These are phyloP conservation scores for Amazona ochrocephala DNA, from an alignment of 2,797 vertebrate genomes.

Conservation along the genomic window DNA sequence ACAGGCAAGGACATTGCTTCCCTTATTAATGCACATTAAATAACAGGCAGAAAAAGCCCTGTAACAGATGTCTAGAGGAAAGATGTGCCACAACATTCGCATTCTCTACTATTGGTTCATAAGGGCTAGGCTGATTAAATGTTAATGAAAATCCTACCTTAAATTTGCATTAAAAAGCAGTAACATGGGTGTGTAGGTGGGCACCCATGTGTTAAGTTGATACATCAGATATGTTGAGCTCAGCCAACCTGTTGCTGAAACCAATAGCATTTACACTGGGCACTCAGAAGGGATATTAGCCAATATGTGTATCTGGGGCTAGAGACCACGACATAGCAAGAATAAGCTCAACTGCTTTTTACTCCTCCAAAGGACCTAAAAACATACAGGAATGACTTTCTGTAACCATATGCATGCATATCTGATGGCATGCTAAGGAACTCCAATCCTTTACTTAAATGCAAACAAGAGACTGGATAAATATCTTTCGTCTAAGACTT, in stretches of 20 bases:
- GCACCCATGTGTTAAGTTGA: neutral
- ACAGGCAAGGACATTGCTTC: neutral
- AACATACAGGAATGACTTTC: neutral
- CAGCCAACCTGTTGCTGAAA: neutral
- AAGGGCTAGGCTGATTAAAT: neutral
- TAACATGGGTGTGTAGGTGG: neutral
- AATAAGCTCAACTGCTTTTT: neutral
- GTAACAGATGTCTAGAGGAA: neutral
- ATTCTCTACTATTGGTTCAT: neutral
- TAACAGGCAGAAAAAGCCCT: neutral
- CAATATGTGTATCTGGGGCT: neutral
- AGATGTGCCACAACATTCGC: neutral
- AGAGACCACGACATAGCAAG: neutral
- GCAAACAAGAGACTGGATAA: neutral
- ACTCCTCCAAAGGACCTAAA: neutral
- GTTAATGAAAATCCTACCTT: neutral
- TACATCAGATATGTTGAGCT: accelerated
- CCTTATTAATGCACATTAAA: neutral
- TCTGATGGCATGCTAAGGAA: neutral
- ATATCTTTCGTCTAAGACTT: neutral
- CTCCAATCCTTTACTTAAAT: neutral
- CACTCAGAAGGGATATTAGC: neutral
- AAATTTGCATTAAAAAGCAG: neutral
- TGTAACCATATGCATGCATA: accelerated
- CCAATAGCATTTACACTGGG: neutral